Conservation (phyloP, 2,113 vertebrate genomes). For the Carollia perspicillata region DNA sequence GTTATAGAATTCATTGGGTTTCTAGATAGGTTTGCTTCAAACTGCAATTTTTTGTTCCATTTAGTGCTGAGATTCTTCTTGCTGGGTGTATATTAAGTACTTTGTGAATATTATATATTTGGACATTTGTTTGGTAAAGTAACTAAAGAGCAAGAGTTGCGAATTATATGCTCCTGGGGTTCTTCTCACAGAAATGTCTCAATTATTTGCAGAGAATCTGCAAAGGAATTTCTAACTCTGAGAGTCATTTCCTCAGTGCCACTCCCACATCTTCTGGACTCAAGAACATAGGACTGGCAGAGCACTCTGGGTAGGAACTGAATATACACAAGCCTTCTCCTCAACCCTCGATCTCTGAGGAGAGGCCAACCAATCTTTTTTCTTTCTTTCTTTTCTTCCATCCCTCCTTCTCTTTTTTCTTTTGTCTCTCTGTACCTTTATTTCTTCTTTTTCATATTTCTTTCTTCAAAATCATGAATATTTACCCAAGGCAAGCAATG, state of each 20-base stretch:
- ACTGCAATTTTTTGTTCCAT: not conserved
- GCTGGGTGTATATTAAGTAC: not conserved
- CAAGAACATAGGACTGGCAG: not conserved
- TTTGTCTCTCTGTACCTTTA: not conserved
- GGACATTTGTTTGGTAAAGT: not conserved
- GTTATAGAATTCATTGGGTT: not conserved
- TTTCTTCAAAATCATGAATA: not conserved
- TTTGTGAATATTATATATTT: not conserved
- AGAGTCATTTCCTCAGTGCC: not conserved
- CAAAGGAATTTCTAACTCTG: not conserved
- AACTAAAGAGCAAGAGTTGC: not conserved
- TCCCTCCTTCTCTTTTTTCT: not conserved
- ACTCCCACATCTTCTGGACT: not conserved
- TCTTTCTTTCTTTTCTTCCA: not conserved
- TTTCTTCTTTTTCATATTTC: not conserved
- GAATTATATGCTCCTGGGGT: not conserved
- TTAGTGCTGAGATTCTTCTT: not conserved
- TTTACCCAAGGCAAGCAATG: not conserved
- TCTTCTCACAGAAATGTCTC: not conserved
- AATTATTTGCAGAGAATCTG: no score
- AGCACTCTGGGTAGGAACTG: not conserved
- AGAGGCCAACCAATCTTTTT: not conserved
- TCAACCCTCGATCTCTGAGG: not conserved
- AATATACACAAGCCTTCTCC: not conserved
- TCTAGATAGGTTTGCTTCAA: not conserved